Conservation (phyloP, 2,888 invertebrate genomes). For the Dermolepida albohirtum region DNA sequence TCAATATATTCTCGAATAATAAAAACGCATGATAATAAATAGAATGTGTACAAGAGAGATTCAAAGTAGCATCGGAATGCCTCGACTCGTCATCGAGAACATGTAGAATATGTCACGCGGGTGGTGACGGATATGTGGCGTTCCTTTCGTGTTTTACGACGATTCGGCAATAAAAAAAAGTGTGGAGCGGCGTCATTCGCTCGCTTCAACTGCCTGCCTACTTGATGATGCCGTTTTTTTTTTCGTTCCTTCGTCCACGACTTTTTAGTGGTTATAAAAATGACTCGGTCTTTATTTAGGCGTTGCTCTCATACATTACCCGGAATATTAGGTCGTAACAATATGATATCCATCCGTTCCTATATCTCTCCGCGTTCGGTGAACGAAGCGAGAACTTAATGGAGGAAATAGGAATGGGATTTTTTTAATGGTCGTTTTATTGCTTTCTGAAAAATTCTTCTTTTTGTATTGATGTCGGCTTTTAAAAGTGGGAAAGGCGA, state of each 20-base stretch:
- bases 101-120: slow-evolving; percentile 21
- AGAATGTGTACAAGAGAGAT: too few species aligned
- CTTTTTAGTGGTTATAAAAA: slow-evolving; percentile 36
- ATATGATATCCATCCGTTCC: slow-evolving; percentile 11
- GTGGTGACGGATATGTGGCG: slow-evolving; percentile 24
- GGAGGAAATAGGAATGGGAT: slow-evolving; percentile 4
- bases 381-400: neutral
- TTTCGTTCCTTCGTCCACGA: slow-evolving; percentile 10
- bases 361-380: neutral
- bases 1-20: too few species aligned
- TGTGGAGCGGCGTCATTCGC: slow-evolving; percentile 12
- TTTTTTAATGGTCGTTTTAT: slow-evolving; percentile 35
- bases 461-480: slow-evolving; percentile 19
- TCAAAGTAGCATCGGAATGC: too few species aligned
- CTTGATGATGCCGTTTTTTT: slow-evolving; percentile 32
- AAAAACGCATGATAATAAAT: too few species aligned
- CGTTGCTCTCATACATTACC: slow-evolving; percentile 12
- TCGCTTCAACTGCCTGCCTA: slow-evolving; percentile 23
- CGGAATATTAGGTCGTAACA: slow-evolving; percentile 22
- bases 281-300: slow-evolving; percentile 34
- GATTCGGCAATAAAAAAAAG: slow-evolving; percentile 25
- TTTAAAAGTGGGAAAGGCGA: neutral
- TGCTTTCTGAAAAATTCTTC: slow-evolving; percentile 16
- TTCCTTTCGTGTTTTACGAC: slow-evolving; percentile 21
- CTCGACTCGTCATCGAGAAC: slow-evolving; percentile 9